Conservation (phyloP, 1,140 invertebrate genomes). For the Drosophila tropicalis region DNA sequence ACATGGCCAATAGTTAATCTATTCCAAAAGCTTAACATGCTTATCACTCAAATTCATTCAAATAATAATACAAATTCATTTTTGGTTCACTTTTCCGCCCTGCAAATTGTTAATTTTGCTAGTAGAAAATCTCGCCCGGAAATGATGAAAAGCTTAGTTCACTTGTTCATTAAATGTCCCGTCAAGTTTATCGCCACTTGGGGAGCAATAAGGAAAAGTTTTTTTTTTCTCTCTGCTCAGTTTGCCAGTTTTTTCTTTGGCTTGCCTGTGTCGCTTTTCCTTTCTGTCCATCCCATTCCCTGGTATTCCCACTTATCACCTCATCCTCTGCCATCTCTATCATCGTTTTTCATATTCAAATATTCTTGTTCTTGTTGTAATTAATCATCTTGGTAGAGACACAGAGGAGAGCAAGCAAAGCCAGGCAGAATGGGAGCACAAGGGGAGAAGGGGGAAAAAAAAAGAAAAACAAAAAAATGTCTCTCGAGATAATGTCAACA, state of each 20-base stretch:
- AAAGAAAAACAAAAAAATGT: constrained; percentile 50
- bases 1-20: no score
- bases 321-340: constrained; percentile 33
- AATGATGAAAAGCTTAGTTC: constrained; percentile 61
- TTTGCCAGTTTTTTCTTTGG: constrained; percentile 1
- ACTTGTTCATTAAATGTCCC: constrained; percentile 60
- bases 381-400: constrained; percentile 63
- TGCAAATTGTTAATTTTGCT: not conserved
- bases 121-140: constrained; percentile 13
- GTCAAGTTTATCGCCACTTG: constrained; percentile 64
- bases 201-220: constrained; percentile 70
- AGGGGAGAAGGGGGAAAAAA: no score
- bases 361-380: constrained; percentile 56
- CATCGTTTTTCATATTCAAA: constrained; percentile 79
- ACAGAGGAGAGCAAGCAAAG: not conserved
- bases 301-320: constrained; percentile 44
- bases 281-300: not conserved
- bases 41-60: no score
- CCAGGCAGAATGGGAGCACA: constrained; percentile 4
- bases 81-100: not conserved
- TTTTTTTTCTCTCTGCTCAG: constrained; percentile 17
- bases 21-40: no score
- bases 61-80: not conserved
- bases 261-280: not conserved
- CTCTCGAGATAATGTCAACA: constrained; percentile 80